Conservation (phyloP, 2,113 vertebrate species). For the Hippocampus comes region DNA sequence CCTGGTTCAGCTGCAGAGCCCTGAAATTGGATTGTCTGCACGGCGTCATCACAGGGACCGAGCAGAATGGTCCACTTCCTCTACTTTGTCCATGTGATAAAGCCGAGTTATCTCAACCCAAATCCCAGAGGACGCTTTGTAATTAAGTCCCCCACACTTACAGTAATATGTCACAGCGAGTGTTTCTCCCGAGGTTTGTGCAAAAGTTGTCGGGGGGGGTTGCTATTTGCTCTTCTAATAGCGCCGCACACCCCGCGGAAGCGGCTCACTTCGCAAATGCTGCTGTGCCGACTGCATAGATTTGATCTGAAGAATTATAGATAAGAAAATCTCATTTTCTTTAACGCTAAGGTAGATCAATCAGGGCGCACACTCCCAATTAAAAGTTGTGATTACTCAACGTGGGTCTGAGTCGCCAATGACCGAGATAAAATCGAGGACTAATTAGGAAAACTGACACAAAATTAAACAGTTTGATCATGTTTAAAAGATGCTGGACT, state of each 20-base stretch:
- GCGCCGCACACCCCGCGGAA: conserved; percentile 14
- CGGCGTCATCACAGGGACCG: background rate
- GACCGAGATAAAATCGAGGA: background rate
- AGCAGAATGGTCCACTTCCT: background rate
- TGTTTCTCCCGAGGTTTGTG: conserved; percentile 20
- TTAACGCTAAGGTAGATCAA: conserved; percentile 23
- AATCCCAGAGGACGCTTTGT: background rate
- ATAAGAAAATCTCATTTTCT: conserved; percentile 36
- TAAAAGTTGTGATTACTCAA: conserved; percentile 27
- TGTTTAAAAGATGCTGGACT: too few relatives aligned
- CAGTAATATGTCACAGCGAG: conserved; percentile 7
- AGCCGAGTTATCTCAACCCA: background rate
- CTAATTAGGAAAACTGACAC: background rate
- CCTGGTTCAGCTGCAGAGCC: background rate
- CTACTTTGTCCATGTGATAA: too few relatives aligned
- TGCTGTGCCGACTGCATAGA: conserved; percentile 17
- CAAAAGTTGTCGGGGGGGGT: conserved; percentile 13
- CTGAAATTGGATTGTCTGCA: background rate
- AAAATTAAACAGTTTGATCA: background rate
- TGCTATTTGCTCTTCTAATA: conserved; percentile 40
- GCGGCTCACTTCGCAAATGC: conserved; percentile 24
- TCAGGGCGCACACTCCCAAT: conserved; percentile 28
- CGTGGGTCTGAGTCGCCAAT: background rate
- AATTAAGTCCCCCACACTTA: background rate
- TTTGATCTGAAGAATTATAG: conserved; percentile 27